Percentiles rank a stretch among this genome's conserved stretches.
phyloP scores from a whole-genome alignment of 1,140 invertebrate genomes.

The Brachionus rubens region DNA sequence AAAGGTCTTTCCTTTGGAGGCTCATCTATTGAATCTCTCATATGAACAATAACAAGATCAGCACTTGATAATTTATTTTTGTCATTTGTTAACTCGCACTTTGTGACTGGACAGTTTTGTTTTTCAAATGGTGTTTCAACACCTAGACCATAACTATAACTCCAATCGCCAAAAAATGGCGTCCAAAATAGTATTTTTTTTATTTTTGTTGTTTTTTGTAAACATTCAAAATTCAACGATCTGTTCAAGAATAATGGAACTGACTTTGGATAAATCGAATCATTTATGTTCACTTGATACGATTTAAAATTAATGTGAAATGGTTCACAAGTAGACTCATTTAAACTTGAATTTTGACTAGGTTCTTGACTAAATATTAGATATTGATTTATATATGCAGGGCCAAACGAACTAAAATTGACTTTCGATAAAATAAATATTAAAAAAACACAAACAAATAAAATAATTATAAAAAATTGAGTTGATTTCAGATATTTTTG shows the following conservation, averaged over 20 bases:
- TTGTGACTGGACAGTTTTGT: constrained; percentile 12
- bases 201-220: neutral
- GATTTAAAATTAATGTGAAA: neutral
- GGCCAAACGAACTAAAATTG: too few relatives aligned
- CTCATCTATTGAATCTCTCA: neutral
- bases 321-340: neutral
- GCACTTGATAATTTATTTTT: neutral
- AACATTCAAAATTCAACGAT: constrained; percentile 18
- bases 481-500: too few relatives aligned
- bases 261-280: neutral
- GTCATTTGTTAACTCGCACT: constrained; percentile 20
- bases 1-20: neutral
- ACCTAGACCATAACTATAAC: neutral
- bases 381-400: too few relatives aligned
- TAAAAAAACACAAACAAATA: too few relatives aligned
- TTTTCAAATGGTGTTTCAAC: neutral
- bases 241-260: neutral
- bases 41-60: constrained; percentile 33
- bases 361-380: too few relatives aligned
- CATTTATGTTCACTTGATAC: neutral
- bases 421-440: too few relatives aligned
- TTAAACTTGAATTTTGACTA: too few relatives aligned
- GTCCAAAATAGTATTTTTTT: constrained; percentile 41
- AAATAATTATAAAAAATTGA: too few relatives aligned
- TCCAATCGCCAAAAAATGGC: neutral